Percentiles rank a stretch among this genome's conserved stretches.
These are phyloP conservation scores for Chelonus formosanus DNA, from an alignment of 2,888 invertebrate species.

Conservation along the genomic window DNA sequence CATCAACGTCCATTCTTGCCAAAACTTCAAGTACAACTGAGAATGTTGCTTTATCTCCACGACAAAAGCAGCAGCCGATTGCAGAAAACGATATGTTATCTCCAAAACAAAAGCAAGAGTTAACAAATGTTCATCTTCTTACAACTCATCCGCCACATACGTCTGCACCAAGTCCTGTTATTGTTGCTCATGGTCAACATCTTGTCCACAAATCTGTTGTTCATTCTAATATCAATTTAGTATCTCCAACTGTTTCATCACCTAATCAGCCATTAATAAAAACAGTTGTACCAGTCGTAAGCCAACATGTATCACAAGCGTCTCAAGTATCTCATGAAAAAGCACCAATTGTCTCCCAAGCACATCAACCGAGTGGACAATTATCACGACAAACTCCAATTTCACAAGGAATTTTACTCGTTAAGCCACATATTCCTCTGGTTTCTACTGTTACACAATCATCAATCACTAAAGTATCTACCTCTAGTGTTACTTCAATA, in stretches of 20 bases:
- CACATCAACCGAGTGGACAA: constrained; percentile 33
- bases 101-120: constrained; percentile 58
- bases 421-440: constrained; percentile 49
- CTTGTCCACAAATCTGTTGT: constrained; percentile 54
- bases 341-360: constrained; percentile 30
- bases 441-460: constrained; percentile 52
- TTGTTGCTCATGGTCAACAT: constrained; percentile 61
- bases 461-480: constrained; percentile 47
- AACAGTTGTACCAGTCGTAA: constrained; percentile 53
- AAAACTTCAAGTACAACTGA: constrained; percentile 45
- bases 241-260: constrained; percentile 42
- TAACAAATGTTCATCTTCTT: constrained; percentile 71
- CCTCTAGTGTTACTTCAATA: constrained; percentile 44
- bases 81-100: constrained; percentile 47
- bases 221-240: constrained; percentile 40
- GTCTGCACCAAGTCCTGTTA: constrained; percentile 67
- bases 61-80: constrained; percentile 45
- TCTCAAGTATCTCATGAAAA: constrained; percentile 46
- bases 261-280: constrained; percentile 55
- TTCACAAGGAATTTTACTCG: constrained; percentile 45
- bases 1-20: constrained; percentile 51
- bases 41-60: constrained; percentile 47
- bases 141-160: constrained; percentile 72
- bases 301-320: constrained; percentile 45
- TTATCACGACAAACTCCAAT: constrained; percentile 42